Evolutionary conservation across 2,888 invertebrate genomes (phyloP), one percentile per base, ranked within the genome.

Genomic region (Maniola hyperantus): DNA sequence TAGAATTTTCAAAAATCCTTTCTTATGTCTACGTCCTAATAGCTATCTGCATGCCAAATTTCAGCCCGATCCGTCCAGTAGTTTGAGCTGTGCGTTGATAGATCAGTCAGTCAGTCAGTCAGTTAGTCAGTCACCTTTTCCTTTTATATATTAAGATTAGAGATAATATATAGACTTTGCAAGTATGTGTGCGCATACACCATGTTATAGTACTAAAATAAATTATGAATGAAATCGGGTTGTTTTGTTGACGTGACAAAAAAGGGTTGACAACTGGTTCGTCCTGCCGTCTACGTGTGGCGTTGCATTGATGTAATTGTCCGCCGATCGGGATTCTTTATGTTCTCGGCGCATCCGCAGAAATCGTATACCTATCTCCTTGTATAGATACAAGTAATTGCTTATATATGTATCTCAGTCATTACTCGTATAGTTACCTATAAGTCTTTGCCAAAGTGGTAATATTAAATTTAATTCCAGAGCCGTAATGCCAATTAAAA

Each of bases 171-270:
- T n/a, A n/a, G n/a, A n/a, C 39, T 39, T 39, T 39, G 51, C 13
- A 20, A 26, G 18, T 34, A 34, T 0, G 1, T 55, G 15, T 36
- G 36, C 10, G 2, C 26, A 11, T 46, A 33, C 26, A 6, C n/a
- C 50, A 50, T 18, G 39, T 20, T 42, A 26, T 51, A 50, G 57
- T 53, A 51, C 15, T 51, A 63, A 66, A 57, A 88, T 91, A 88
- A 87, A 91, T 89, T 90, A 90, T 91, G 91, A 91, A 91, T 91
- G 91, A 89, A 91, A 50, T 36, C 51, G 42, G 55, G 36, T 62
- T 51, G 62, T 53, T 58, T 58, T 44, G 90, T 83, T 81, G 86
- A 86, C 83, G 83, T 81, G 85, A 87, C 83, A 80, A 86, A 86
- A 87, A 88, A 82, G 83, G 79, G 84, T 82, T 79, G 79, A 79